Evolutionary conservation across 2,797 vertebrate genomes (phyloP), one percentile per base, ranked within the genome.

Genomic region (Melanotaenia nigrans): DNA sequence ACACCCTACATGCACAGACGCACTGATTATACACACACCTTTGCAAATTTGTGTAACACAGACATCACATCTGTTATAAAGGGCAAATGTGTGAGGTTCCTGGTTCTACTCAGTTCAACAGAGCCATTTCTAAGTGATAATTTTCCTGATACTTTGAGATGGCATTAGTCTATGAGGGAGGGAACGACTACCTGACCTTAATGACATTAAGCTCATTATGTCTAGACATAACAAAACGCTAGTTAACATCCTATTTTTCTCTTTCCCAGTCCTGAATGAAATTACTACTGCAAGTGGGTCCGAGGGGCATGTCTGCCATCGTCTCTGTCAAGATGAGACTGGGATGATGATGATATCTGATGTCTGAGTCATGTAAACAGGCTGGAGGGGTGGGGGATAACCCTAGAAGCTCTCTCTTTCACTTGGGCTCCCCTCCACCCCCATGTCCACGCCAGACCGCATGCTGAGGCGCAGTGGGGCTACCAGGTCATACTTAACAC

Each of bases 401-500:
- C 71, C 65, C 82, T 69, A 24, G 7, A 75, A 74, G 82, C 73
- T 80, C 77, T 83, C 71, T 82, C 71, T 85, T 58, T 77, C 55
- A 62, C 25, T 51, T 1, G 4, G 40, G 35, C 30, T 60, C 76
- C 78, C 83, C 77, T 51, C 40, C 78, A 84, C 78, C 71, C 49
- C 40, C 35, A n/a, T 53, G 62, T 54, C 85, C 73, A 85, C 11
- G 66, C 85, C 1, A 20, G 87, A 79, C 87, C 28, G 71, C 91
- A 90, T 2, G 67, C 85, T 73, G 84, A 24, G 87, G 4, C 85
- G 49, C 88, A 88, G 89, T 87, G 38, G 83, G 85, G 79, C 72
- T 83, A 78, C 85, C 86, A 65, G 89, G 84, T 90, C 87, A 86
- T 80, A 78, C 88, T 90, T 83, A 89, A 86, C 89, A 87, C 88